Evolutionary conservation across 35 echinoderm and acorn worm species (phyloP).

Genomic region (Hemicentrotus pulcherrimus): DNA sequence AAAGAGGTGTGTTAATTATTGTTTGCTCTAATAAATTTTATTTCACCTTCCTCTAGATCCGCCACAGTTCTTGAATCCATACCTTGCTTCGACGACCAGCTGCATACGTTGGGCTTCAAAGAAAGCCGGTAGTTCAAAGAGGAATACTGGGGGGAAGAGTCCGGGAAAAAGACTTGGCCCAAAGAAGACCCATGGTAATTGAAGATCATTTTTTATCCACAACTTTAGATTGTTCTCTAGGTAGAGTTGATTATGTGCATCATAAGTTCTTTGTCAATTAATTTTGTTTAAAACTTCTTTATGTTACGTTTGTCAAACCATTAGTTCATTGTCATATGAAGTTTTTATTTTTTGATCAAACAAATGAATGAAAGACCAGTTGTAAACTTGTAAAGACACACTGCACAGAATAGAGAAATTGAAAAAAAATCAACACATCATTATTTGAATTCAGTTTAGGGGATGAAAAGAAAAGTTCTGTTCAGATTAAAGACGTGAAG

Average conservation of each 20-base stretch:
- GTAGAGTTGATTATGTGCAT: neutral
- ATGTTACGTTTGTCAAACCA: no score
- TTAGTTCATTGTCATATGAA: no score
- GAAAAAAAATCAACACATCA: no score
- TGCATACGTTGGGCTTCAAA: constrained; percentile 63
- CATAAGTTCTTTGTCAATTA: neutral
- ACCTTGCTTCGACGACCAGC: neutral
- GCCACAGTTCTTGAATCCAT: neutral
- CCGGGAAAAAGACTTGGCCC: constrained; percentile 54
- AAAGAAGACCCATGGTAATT: constrained; percentile 57
- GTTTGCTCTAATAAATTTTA: neutral
- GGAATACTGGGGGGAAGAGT: constrained; percentile 66
- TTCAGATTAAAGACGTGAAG: no score
- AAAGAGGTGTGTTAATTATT: no score
- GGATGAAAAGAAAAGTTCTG: no score
- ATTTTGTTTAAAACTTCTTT: no score
- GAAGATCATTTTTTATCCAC: neutral
- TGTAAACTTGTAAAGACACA: no score
- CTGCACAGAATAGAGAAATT: no score
- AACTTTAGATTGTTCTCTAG: neutral
- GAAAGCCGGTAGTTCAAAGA: constrained; percentile 61
- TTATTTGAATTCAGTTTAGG: no score
- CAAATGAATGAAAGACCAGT: no score
- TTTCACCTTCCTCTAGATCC: neutral
- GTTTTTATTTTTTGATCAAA: no score